A percentile compares a stretch with the other conserved stretches of the same genome.
These are phyloP conservation scores for Neostethus bicornis DNA, from an alignment of 2,797 vertebrate genomes.

Conservation along the genomic window DNA sequence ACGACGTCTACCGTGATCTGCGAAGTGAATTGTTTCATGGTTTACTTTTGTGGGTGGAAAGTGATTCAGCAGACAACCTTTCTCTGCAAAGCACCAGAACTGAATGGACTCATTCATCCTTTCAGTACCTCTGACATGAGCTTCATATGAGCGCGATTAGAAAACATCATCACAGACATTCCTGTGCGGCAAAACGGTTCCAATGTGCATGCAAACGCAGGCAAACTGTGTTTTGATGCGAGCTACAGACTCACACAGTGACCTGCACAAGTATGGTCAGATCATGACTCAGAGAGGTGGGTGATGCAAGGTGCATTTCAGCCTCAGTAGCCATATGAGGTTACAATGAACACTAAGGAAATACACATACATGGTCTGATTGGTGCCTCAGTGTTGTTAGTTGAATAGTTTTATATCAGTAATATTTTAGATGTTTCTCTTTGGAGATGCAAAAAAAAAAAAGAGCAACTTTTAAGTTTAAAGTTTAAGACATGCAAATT, in stretches of 20 bases:
- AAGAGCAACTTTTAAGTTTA: conserved; percentile 12
- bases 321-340: conserved; percentile 54
- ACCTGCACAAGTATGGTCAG: conserved; percentile 29
- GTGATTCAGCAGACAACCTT: conserved; percentile 20
- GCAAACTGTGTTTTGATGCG: conserved; percentile 43
- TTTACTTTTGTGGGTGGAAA: conserved; percentile 36
- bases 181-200: conserved; percentile 32
- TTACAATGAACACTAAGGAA: conserved; percentile 37
- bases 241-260: conserved; percentile 31
- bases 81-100: conserved; percentile 42
- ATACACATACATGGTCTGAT: conserved; percentile 40
- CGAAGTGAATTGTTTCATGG: conserved; percentile 12
- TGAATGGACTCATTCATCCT: conserved; percentile 54
- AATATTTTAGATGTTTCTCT: conserved; percentile 29
- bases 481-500: conserved; percentile 17
- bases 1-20: no score
- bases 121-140: conserved; percentile 34
- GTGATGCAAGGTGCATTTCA: conserved; percentile 1
- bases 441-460: background rate
- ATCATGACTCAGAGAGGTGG: conserved; percentile 30
- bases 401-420: conserved; percentile 54
- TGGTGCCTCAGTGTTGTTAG: conserved; percentile 20
- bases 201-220: conserved; percentile 65
- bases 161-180: conserved; percentile 42
- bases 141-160: conserved; percentile 38